Percentiles rank a stretch among this genome's conserved stretches.
Conservation (phyloP, 2,113 vertebrate species). For the Cettia cetti region DNA sequence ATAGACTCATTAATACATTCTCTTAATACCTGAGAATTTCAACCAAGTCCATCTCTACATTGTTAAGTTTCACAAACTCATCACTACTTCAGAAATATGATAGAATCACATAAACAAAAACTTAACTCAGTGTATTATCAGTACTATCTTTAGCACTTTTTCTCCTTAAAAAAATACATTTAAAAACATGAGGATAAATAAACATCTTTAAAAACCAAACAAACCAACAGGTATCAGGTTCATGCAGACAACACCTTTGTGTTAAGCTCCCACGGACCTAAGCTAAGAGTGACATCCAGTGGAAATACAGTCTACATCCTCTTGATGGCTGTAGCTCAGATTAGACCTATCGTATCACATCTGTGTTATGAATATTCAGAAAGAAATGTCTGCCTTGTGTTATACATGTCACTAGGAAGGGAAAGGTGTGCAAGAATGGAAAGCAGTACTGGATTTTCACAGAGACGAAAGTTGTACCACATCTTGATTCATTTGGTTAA, state of each 20-base stretch:
- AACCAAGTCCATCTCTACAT: not conserved
- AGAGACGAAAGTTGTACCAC: not conserved
- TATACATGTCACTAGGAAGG: not conserved
- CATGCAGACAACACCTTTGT: not conserved
- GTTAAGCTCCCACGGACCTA: not conserved
- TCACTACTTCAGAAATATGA: not conserved
- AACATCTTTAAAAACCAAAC: not conserved
- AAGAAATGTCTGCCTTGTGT: not conserved
- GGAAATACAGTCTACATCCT: not conserved
- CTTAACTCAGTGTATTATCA: not conserved
- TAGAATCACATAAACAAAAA: not conserved
- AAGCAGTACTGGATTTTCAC: not conserved
- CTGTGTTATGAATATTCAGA: not conserved
- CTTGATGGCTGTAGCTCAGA: not conserved
- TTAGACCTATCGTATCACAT: not conserved
- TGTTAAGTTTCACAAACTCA: not conserved
- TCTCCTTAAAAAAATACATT: not conserved
- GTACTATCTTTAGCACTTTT: not conserved
- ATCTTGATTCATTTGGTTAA: not conserved
- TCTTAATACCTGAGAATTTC: not conserved
- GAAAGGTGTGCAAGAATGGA: not conserved
- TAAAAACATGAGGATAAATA: not conserved
- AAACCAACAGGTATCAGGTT: not conserved
- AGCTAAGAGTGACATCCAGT: slow-evolving; percentile 64
- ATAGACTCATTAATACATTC: not conserved